A percentile compares a stretch with the other conserved stretches of the same genome.
These are phyloP conservation scores for Cynocephalus volans DNA, from an alignment of 2,113 vertebrate genomes.

Conservation along the genomic window DNA sequence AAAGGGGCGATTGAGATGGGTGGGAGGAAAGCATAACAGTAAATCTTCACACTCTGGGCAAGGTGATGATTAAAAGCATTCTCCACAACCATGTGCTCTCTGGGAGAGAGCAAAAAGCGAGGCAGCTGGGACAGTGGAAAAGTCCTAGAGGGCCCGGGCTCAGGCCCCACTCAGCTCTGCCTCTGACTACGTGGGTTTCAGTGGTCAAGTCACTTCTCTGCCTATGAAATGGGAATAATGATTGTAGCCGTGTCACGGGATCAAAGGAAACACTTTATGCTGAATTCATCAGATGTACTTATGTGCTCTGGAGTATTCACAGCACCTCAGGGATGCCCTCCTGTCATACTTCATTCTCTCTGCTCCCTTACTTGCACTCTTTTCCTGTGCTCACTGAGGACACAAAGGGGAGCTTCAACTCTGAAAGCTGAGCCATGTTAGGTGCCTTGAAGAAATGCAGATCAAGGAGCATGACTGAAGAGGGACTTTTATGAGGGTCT, in stretches of 20 bases:
- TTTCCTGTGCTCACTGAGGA: neutral
- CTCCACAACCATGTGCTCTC: constrained; percentile 66
- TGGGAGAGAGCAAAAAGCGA: constrained; percentile 1
- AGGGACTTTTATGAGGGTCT: neutral
- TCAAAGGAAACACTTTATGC: neutral
- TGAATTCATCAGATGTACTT: neutral
- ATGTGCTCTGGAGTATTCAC: neutral
- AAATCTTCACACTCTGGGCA: constrained; percentile 82
- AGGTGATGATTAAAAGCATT: constrained; percentile 90
- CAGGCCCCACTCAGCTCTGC: neutral
- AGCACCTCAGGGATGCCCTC: neutral
- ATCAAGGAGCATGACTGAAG: constrained; percentile 19
- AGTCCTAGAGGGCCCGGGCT: neutral
- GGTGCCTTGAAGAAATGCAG: constrained; percentile 52
- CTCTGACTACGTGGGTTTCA: neutral
- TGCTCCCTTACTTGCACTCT: neutral
- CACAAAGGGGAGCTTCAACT: constrained; percentile 18
- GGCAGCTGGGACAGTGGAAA: constrained; percentile 1
- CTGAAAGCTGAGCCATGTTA: constrained; percentile 22
- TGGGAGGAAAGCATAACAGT: constrained; percentile 81
- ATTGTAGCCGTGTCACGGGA: neutral
- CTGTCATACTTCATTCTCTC: neutral
- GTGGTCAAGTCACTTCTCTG: neutral
- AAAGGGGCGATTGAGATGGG: constrained; percentile 58
- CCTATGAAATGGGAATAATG: neutral